Evolutionary conservation across 1,140 invertebrate genomes (phyloP), one percentile per base, ranked within the genome.

Genomic region (Cataglyphis hispanica): DNA sequence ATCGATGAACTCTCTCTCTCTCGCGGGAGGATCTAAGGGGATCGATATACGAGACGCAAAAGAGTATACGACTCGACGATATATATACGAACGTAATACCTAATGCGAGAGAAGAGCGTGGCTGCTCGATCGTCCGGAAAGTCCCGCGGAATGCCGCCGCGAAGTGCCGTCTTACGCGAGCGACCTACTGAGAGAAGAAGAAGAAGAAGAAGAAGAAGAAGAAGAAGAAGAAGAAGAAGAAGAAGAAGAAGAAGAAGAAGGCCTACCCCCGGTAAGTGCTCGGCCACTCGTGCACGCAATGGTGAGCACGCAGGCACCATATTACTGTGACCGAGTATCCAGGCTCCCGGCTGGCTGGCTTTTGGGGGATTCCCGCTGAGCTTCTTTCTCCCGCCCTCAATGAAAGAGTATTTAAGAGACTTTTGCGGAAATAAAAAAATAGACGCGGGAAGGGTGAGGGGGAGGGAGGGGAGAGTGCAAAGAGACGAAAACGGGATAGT

Each of bases 241-340:
- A 40, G 37, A 40, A 40, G 40, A 40, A 40, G 40, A 40, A 40
- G 40, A 43, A 43, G 40, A 43, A 43, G 84, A 88, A 88, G 64
- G 69, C 69, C 78, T 66, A 61, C 34, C 22, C 25, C 16, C 78
- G 43, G 27, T 80, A 80, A 80, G 76, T 80, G 63, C 78, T 83
- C 53, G 53, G 19, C 67, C 67, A 89, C 88, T 89, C 67, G 85
- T 89, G 85, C 37, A 89, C 88, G 88, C 31, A 69, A 27, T 75
- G 66, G 22, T 86, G 87, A 88, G 43, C 88, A 87, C 86, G 81
- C 84, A 89, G 87, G 85, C 88, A 76, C 60, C 74, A 60, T 70
- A 89, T 89, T 89, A 89, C 87, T 89, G 78, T 75, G 87, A 84
- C 88, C 77, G 88, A 89, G 78, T 89, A 89, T 89, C 88, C 74